These are phyloP conservation scores for Coregonus suidteri DNA, from an alignment of 2,797 vertebrate genomes.

Conservation along the genomic window DNA sequence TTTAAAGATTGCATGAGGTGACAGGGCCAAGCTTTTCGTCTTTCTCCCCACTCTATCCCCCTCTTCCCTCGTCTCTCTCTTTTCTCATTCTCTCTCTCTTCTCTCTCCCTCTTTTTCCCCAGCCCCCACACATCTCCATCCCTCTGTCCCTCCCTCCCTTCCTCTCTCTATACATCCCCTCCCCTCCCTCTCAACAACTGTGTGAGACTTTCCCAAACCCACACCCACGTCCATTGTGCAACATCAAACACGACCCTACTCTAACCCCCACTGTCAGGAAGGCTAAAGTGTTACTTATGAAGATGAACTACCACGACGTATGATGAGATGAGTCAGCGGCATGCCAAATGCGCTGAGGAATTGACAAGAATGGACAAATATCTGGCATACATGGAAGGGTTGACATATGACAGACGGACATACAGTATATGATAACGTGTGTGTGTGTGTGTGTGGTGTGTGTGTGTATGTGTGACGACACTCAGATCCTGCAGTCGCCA, in stretches of 20 bases:
- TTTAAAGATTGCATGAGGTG: constrained; percentile 84
- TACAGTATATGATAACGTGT: too few species aligned
- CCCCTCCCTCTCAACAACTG: not conserved
- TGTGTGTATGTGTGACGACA: not conserved
- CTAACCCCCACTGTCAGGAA: constrained; percentile 34
- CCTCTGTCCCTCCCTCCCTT: not conserved
- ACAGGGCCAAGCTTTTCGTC: constrained; percentile 66
- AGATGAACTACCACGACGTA: constrained; percentile 36
- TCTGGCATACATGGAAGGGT: too few species aligned
- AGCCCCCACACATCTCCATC: not conserved
- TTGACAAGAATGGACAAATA: too few species aligned
- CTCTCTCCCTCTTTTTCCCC: not conserved
- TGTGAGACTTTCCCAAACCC: constrained; percentile 1
- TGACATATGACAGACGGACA: constrained; percentile 17
- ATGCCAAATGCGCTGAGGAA: constrained; percentile 21
- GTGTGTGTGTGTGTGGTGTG: too few species aligned
- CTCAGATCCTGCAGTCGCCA: not conserved
- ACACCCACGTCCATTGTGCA: constrained; percentile 18
- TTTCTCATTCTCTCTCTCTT: not conserved
- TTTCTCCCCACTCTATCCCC: constrained; percentile 14
- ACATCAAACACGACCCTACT: constrained; percentile 30
- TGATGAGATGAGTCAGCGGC: constrained; percentile 53
- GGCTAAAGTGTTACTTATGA: constrained; percentile 48
- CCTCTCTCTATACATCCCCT: not conserved
- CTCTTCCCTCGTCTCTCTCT: constrained; percentile 1